These are phyloP conservation scores for Tiliqua scincoides DNA, from an alignment of 2,113 vertebrate genomes.

Conservation along the genomic window DNA sequence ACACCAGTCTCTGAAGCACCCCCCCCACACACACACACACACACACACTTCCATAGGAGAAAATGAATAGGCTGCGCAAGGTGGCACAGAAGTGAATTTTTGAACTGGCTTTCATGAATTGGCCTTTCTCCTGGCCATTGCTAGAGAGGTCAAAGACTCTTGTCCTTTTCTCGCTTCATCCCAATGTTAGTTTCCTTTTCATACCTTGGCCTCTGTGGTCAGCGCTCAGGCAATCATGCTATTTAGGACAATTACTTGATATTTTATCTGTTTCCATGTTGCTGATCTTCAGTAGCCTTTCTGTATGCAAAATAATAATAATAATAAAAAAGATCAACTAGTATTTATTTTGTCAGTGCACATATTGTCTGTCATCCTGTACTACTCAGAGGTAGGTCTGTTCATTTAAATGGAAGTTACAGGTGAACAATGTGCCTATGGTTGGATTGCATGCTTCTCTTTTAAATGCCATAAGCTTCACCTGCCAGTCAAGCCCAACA, in stretches of 20 bases:
- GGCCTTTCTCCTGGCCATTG: background rate
- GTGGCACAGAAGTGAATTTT: too few species aligned
- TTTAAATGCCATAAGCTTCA: slow-evolving; percentile 49
- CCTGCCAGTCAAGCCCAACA: slow-evolving; percentile 45
- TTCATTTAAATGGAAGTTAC: background rate
- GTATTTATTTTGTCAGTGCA: background rate
- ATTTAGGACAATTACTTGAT: background rate
- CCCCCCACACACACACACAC: too few species aligned
- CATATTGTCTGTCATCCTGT: background rate
- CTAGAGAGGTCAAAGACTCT: background rate
- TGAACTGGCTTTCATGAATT: background rate
- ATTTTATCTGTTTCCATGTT: slow-evolving; percentile 12
- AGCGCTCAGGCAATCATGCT: background rate
- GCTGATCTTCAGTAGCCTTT: background rate
- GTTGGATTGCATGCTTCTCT: background rate
- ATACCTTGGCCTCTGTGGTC: background rate
- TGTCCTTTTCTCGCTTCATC: background rate
- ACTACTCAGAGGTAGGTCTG: background rate
- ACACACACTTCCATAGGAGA: too few species aligned
- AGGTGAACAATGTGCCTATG: background rate
- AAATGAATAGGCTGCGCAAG: too few species aligned
- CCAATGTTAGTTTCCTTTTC: background rate
- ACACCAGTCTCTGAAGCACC: too few species aligned
- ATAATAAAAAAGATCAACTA: background rate
- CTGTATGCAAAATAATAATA: too few species aligned